These are phyloP conservation scores for Dromius quadrimaculatus DNA, from an alignment of 2,888 invertebrate species.

Conservation along the genomic window DNA sequence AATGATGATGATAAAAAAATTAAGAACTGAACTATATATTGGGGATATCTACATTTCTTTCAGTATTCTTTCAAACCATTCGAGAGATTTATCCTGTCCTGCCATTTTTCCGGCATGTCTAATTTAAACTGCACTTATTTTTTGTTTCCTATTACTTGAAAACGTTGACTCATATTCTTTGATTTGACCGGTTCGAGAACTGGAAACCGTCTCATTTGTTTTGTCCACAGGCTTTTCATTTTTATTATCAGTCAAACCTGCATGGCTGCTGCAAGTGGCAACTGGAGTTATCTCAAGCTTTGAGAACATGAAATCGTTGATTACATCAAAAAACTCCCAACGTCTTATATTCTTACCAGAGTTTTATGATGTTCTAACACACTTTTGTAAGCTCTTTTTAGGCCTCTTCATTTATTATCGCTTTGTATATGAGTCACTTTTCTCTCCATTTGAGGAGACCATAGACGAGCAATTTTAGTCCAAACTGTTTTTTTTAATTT, in stretches of 20 bases:
- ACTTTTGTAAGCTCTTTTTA: background rate
- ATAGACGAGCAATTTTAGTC: conserved; percentile 6
- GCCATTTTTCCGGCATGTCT: conserved; percentile 10
- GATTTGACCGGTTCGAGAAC: too few species aligned
- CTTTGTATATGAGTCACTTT: background rate
- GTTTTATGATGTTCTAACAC: background rate
- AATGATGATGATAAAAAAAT: too few species aligned
- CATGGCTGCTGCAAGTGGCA: conserved; percentile 37
- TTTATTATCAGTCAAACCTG: background rate
- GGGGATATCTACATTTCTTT: too few species aligned
- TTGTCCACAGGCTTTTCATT: too few species aligned
- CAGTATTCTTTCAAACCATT: conserved; percentile 3
- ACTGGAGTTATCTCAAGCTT: conserved; percentile 49
- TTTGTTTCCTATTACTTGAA: conserved; percentile 7
- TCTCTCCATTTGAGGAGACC: background rate
- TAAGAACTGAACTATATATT: too few species aligned
- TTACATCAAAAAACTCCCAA: background rate
- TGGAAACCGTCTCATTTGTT: too few species aligned
- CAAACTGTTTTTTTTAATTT: conserved; percentile 17
- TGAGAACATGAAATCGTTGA: background rate
- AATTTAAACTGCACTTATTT: background rate
- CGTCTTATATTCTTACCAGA: background rate
- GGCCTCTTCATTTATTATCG: conserved; percentile 13
- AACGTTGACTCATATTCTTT: background rate
- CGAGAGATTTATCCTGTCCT: background rate